Evolutionary conservation across 2,113 vertebrate species (phyloP).

Genomic region (Madoqua kirkii): DNA sequence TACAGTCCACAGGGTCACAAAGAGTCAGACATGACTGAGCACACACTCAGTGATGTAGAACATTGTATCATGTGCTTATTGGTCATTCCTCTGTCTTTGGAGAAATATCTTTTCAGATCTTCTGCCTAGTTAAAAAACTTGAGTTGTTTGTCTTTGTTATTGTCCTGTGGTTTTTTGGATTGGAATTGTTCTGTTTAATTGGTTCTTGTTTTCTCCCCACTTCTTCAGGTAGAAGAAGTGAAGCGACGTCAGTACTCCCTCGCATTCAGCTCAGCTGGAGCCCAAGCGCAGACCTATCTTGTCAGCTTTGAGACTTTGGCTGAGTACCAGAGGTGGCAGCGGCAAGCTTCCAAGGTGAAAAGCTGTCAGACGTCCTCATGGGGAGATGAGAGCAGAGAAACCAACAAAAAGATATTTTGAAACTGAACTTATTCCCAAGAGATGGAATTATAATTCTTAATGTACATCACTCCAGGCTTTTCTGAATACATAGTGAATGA

Average conservation of each 20-base stretch:
- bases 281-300: constrained; percentile 93
- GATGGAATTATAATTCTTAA: neutral
- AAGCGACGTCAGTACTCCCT: constrained; percentile 91
- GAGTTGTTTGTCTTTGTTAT: neutral
- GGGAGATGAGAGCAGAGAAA: neutral
- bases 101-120: neutral
- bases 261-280: constrained; percentile 92
- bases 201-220: neutral
- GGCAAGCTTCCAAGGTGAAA: constrained; percentile 93
- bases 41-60: neutral
- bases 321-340: constrained; percentile 94
- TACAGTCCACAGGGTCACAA: neutral
- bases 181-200: neutral
- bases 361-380: neutral
- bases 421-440: neutral
- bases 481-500: neutral
- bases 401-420: neutral
- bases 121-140: constrained; percentile 20
- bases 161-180: constrained; percentile 8
- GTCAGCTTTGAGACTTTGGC: constrained; percentile 91
- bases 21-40: neutral
- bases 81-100: neutral
- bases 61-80: neutral
- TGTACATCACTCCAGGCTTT: neutral
- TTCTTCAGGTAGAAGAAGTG: constrained; percentile 91